These are phyloP conservation scores for Ctena decussata DNA, from an alignment of 2,888 invertebrate genomes.

Conservation along the genomic window DNA sequence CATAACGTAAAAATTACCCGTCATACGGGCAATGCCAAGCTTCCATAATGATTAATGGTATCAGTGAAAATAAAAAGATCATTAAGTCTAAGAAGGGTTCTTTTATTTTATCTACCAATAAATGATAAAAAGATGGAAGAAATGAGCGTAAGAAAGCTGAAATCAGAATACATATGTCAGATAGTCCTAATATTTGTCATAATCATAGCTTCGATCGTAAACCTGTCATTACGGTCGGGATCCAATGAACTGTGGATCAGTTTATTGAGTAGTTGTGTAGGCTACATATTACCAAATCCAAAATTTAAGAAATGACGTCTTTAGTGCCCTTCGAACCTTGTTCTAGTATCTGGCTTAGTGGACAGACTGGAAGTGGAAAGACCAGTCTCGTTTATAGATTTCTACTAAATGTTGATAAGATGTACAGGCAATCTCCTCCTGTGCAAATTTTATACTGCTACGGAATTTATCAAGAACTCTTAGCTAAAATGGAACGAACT, in stretches of 20 bases:
- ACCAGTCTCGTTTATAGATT: not conserved
- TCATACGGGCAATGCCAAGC: no score
- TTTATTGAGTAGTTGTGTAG: not conserved
- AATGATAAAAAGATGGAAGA: no score
- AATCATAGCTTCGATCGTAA: no score
- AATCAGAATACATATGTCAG: no score
- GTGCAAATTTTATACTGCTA: not conserved
- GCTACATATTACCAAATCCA: not conserved
- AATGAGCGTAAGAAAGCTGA: no score
- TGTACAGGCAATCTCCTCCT: constrained; percentile 3
- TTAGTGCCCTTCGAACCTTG: not conserved
- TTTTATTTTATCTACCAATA: no score
- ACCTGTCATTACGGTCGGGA: not conserved
- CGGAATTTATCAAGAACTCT: constrained; percentile 27
- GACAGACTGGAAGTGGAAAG: not conserved
- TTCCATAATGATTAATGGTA: no score
- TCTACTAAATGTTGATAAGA: not conserved
- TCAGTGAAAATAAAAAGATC: no score
- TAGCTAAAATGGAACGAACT: constrained; percentile 23
- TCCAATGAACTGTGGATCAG: not conserved
- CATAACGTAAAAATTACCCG: no score
- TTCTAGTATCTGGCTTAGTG: not conserved
- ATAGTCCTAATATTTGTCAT: no score
- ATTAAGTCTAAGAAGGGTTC: no score
- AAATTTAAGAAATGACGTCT: not conserved